phyloP scores from a whole-genome alignment of 2,113 vertebrate species.

The Microcebus murinus region DNA sequence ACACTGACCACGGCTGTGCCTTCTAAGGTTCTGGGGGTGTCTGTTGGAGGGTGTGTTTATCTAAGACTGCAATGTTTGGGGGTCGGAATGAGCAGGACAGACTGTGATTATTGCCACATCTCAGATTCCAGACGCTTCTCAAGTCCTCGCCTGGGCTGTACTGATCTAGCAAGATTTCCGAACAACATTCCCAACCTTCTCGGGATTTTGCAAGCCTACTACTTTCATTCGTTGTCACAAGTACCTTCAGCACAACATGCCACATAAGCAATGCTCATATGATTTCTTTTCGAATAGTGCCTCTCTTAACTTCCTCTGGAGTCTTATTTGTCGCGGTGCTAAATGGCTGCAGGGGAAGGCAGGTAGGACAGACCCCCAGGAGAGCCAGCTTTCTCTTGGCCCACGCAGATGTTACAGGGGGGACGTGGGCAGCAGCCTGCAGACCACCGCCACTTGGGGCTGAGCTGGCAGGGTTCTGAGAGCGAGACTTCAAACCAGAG shows the following conservation, averaged over 20 bases:
- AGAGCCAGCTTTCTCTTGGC: not conserved
- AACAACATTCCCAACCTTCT: not conserved
- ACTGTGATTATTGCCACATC: no score
- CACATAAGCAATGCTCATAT: not conserved
- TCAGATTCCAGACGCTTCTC: not conserved
- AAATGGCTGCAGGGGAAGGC: not conserved
- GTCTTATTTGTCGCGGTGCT: not conserved
- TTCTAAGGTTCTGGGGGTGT: not conserved
- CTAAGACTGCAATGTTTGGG: not conserved
- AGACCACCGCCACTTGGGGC: not conserved
- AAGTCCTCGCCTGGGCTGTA: not conserved
- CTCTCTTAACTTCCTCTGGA: not conserved
- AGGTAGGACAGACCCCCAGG: not conserved
- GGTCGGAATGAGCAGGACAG: not conserved
- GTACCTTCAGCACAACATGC: not conserved
- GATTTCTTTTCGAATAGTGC: not conserved
- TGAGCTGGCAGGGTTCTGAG: not conserved
- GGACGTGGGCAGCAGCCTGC: accelerated
- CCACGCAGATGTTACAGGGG: not conserved
- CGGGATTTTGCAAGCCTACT: not conserved
- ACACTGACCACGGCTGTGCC: not conserved
- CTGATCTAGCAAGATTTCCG: not conserved
- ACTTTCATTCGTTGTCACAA: constrained; percentile 2
- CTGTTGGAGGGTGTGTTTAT: not conserved
- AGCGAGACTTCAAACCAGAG: not conserved